These are phyloP conservation scores for Tursiops truncatus DNA, from an alignment of 2,113 vertebrate species.

Conservation along the genomic window DNA sequence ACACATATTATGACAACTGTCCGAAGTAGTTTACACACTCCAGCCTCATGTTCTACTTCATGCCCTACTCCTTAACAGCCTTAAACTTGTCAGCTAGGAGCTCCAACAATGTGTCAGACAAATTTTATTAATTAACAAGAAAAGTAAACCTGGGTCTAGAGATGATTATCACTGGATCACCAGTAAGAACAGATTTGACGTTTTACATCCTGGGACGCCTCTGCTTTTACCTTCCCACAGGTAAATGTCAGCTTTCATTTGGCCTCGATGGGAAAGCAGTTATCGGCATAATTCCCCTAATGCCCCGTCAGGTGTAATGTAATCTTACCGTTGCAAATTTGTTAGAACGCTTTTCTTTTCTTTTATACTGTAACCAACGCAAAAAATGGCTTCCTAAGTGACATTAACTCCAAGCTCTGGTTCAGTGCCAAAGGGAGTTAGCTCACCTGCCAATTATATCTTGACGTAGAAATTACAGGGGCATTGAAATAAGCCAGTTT, in stretches of 20 bases:
- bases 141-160: constrained; percentile 42
- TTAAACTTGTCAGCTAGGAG: background rate
- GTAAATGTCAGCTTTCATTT: constrained; percentile 35
- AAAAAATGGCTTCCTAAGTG: constrained; percentile 36
- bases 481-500: background rate
- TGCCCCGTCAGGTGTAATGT: background rate
- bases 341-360: background rate
- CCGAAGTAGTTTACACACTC: background rate
- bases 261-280: background rate
- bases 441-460: constrained; percentile 23
- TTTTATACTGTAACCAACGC: constrained; percentile 11
- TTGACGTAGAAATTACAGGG: constrained; percentile 2
- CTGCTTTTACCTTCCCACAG: background rate
- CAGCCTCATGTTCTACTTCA: background rate
- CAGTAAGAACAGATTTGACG: background rate
- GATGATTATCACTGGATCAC: constrained; percentile 11
- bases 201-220: constrained; percentile 28
- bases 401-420: background rate
- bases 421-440: constrained; percentile 29
- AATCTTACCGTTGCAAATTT: constrained; percentile 9
- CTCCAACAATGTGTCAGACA: background rate
- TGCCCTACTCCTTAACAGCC: background rate
- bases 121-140: constrained; percentile 26
- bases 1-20: background rate
- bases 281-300: background rate